These are phyloP conservation scores for Battus philenor DNA, from an alignment of 1,140 invertebrate genomes.

Conservation along the genomic window DNA sequence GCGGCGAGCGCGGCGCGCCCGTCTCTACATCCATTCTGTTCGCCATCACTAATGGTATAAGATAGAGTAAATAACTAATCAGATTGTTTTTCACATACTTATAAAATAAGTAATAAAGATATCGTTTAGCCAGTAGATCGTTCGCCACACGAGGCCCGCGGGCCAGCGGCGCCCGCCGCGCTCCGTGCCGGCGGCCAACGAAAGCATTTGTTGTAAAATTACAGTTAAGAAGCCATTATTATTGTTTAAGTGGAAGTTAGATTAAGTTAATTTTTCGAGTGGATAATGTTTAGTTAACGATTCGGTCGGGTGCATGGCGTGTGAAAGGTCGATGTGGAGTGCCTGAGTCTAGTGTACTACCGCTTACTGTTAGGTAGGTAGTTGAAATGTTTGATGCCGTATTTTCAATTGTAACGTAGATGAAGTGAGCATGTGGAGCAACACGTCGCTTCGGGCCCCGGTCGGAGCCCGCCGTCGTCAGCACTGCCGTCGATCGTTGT, in stretches of 20 bases:
- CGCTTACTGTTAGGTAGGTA: slow-evolving; percentile 75
- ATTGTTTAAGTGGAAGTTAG: slow-evolving; percentile 70
- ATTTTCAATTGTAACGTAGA: slow-evolving; percentile 70
- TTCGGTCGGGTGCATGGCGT: slow-evolving; percentile 64
- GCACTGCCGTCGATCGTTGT: slow-evolving; percentile 11
- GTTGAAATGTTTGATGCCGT: slow-evolving; percentile 73
- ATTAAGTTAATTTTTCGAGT: slow-evolving; percentile 74
- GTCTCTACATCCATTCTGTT: slow-evolving; percentile 32
- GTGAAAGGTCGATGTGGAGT: slow-evolving; percentile 70
- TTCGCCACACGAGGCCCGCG: slow-evolving; percentile 39
- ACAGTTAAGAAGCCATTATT: slow-evolving; percentile 70
- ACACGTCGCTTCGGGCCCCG: slow-evolving; percentile 44
- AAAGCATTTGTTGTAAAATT: slow-evolving; percentile 73
- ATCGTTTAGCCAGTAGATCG: slow-evolving; percentile 52
- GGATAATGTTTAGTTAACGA: slow-evolving; percentile 67
- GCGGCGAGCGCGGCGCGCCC: slow-evolving; percentile 24
- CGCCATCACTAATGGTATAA: slow-evolving; percentile 42
- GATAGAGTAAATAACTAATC: slow-evolving; percentile 49
- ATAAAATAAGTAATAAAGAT: slow-evolving; percentile 57
- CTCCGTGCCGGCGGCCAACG: slow-evolving; percentile 62
- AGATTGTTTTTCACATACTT: slow-evolving; percentile 67
- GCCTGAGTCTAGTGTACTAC: slow-evolving; percentile 72
- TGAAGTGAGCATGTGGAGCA: slow-evolving; percentile 54
- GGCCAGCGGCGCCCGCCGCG: slow-evolving; percentile 38
- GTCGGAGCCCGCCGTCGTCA: background rate